phyloP scores from a whole-genome alignment of 2,797 vertebrate species.

The Gypaetus barbatus region DNA sequence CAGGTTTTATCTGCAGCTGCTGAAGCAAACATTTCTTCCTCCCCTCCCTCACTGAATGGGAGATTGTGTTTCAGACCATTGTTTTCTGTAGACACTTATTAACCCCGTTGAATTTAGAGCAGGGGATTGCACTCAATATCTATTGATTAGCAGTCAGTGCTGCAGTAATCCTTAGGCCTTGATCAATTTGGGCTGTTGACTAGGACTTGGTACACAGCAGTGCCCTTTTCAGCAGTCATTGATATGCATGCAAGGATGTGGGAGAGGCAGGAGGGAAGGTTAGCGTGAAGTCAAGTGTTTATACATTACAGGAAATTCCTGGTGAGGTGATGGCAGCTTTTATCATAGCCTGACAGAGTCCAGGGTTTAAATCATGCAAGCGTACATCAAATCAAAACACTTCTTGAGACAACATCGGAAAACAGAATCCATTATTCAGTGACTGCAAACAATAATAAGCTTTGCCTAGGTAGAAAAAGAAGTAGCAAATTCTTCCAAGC shows the following conservation, averaged over 20 bases:
- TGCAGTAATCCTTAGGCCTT: conserved; percentile 82
- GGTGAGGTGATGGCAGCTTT: conserved; percentile 71
- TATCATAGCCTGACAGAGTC: conserved; percentile 61
- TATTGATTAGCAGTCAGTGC: conserved; percentile 85
- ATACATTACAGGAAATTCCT: conserved; percentile 74
- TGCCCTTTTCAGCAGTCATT: conserved; percentile 75
- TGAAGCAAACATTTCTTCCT: conserved; percentile 71
- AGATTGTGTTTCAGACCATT: conserved; percentile 71
- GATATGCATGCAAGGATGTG: conserved; percentile 78
- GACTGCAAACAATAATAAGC: background rate
- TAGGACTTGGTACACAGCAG: conserved; percentile 76
- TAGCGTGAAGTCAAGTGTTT: conserved; percentile 69
- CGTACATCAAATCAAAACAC: conserved; percentile 9
- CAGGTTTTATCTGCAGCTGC: conserved; percentile 75
- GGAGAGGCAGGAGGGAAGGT: conserved; percentile 63
- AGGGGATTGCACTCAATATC: conserved; percentile 79
- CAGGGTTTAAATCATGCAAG: conserved; percentile 42
- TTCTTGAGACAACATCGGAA: background rate
- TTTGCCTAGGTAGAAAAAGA: background rate
- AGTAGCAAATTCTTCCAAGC: background rate
- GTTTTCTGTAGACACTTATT: conserved; percentile 80
- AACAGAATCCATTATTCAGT: background rate
- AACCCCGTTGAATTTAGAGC: conserved; percentile 79
- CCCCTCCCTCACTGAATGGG: conserved; percentile 39
- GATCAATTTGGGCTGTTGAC: conserved; percentile 84